Conservation (phyloP, 2,888 invertebrate genomes). For the Ormyrus labotus region DNA sequence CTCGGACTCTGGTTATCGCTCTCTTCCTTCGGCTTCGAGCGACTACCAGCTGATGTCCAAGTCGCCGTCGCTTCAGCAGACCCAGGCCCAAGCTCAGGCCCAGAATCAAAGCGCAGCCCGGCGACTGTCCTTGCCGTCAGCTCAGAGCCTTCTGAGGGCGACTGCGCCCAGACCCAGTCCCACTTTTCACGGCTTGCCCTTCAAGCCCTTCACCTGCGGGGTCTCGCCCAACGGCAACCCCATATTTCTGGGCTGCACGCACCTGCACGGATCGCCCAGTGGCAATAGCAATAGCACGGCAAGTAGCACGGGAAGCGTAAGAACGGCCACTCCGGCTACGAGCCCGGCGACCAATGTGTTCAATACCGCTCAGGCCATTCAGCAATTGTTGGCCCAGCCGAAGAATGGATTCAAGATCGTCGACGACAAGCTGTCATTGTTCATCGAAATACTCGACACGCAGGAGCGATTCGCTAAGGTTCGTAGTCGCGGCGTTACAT, state of each 20-base stretch:
- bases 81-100: constrained; percentile 72
- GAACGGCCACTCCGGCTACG: constrained; percentile 70
- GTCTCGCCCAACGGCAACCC: constrained; percentile 75
- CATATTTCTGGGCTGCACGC: constrained; percentile 76
- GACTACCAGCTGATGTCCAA: constrained; percentile 80
- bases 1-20: constrained; percentile 77
- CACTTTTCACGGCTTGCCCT: constrained; percentile 73
- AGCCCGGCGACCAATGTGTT: constrained; percentile 68
- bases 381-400: constrained; percentile 82
- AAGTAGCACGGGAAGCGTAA: constrained; percentile 59
- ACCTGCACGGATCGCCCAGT: constrained; percentile 72
- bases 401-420: constrained; percentile 86
- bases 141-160: constrained; percentile 76
- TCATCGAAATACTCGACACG: constrained; percentile 89
- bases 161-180: constrained; percentile 79
- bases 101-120: constrained; percentile 78
- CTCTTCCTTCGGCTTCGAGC: constrained; percentile 80
- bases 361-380: constrained; percentile 83
- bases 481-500: constrained; percentile 62
- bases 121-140: constrained; percentile 78
- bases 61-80: constrained; percentile 69
- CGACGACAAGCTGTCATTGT: constrained; percentile 86
- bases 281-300: constrained; percentile 65
- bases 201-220: constrained; percentile 75
- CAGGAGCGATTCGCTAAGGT: constrained; percentile 91